Evolutionary conservation across 2,113 vertebrate genomes (phyloP).

Genomic region (Microcebus griseorufus): DNA sequence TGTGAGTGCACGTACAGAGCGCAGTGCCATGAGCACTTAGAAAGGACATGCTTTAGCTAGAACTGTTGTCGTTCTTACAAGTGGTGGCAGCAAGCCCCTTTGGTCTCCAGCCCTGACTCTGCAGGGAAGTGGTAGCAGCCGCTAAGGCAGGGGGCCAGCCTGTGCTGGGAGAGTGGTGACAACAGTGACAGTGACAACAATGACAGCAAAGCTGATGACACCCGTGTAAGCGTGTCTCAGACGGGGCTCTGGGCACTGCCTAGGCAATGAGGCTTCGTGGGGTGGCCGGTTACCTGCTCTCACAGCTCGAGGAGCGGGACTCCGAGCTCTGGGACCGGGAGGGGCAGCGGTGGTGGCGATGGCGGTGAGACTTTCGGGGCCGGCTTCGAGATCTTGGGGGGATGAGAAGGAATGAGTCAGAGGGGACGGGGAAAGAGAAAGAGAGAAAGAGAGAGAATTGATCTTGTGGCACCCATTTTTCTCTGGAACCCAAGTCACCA

Average conservation of each 20-base stretch:
- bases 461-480: neutral
- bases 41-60: accelerated
- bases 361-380: conserved; percentile 86
- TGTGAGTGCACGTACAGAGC: neutral
- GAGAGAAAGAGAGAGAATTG: neutral
- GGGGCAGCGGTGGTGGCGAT: conserved; percentile 83
- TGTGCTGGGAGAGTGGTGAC: neutral
- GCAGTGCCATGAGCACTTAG: accelerated
- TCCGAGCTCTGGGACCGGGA: conserved; percentile 88
- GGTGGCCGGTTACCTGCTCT: conserved; percentile 87
- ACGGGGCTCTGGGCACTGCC: neutral
- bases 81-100: neutral
- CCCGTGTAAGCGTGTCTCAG: no score
- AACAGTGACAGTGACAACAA: neutral
- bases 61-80: accelerated
- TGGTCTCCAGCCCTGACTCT: neutral
- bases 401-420: neutral
- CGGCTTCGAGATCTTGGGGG: conserved; percentile 89
- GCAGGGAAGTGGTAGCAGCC: neutral
- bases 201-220: neutral
- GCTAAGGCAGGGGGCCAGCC: neutral
- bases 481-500: neutral
- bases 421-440: neutral
- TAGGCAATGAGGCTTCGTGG: accelerated
- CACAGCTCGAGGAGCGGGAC: conserved; percentile 86